Conservation (phyloP, 2,888 invertebrate species). For the Diarsia brunnea region DNA sequence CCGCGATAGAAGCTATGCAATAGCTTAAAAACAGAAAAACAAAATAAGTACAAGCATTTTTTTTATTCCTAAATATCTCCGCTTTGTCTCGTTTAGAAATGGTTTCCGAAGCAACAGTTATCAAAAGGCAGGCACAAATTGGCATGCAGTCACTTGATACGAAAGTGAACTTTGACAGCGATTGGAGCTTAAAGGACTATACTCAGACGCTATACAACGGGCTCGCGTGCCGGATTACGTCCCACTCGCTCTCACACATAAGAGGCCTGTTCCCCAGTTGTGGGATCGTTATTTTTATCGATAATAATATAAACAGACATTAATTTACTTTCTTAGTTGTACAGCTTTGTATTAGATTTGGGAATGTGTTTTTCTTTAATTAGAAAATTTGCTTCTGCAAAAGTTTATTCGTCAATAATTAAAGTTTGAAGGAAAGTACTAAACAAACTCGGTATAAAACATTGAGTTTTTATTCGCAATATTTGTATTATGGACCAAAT, state of each 20-base stretch:
- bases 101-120: background rate
- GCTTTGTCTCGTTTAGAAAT: background rate
- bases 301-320: background rate
- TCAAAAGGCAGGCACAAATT: conserved; percentile 14
- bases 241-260: background rate
- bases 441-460: conserved; percentile 20
- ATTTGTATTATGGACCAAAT: conserved; percentile 28
- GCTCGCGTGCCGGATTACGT: background rate
- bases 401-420: conserved; percentile 18
- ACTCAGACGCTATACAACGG: background rate
- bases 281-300: background rate
- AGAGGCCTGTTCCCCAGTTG: background rate
- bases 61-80: no score
- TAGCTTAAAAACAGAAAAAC: no score
- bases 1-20: no score
- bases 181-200: conserved; percentile 6
- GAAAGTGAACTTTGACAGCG: conserved; percentile 8
- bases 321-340: background rate
- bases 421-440: conserved; percentile 38
- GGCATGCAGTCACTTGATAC: conserved; percentile 12
- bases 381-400: background rate
- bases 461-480: conserved; percentile 15
- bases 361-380: background rate
- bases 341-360: background rate
- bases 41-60: no score